Evolutionary conservation across 2,888 invertebrate species (phyloP).

Genomic region (Lepeophtheirus nordmannii): DNA sequence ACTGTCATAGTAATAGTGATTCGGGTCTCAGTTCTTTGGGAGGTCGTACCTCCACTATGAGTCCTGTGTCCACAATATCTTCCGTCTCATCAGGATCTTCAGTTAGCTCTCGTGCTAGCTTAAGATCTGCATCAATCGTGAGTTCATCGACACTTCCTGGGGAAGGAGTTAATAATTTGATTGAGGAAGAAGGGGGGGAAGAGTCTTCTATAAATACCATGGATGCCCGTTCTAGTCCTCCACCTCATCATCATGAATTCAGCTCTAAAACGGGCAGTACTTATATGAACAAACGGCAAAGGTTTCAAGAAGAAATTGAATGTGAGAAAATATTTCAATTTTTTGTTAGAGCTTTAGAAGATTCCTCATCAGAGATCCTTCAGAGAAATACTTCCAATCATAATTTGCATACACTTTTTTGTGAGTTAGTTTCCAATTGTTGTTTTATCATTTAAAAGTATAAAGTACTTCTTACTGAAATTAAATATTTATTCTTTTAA

Average conservation of each 20-base stretch:
- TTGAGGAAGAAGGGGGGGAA: constrained; percentile 6
- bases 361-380: neutral
- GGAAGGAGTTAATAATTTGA: neutral
- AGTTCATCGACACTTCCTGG: constrained; percentile 11
- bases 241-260: neutral
- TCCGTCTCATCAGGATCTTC: constrained; percentile 11
- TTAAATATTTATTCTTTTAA: constrained; percentile 31
- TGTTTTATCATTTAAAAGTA: too few relatives aligned
- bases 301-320: constrained; percentile 9
- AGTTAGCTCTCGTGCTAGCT: constrained; percentile 4
- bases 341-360: neutral
- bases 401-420: neutral
- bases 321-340: constrained; percentile 4
- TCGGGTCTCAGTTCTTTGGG: constrained; percentile 10
- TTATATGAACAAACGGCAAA: neutral
- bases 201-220: neutral
- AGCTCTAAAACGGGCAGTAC: neutral
- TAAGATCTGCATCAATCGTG: constrained; percentile 17
- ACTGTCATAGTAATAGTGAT: constrained; percentile 9
- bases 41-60: constrained; percentile 13
- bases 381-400: neutral
- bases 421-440: neutral
- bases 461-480: too few relatives aligned
- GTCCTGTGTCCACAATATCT: constrained; percentile 9
- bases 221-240: neutral